These are phyloP conservation scores for Parus major DNA, from an alignment of 2,113 vertebrate species.

Conservation along the genomic window DNA sequence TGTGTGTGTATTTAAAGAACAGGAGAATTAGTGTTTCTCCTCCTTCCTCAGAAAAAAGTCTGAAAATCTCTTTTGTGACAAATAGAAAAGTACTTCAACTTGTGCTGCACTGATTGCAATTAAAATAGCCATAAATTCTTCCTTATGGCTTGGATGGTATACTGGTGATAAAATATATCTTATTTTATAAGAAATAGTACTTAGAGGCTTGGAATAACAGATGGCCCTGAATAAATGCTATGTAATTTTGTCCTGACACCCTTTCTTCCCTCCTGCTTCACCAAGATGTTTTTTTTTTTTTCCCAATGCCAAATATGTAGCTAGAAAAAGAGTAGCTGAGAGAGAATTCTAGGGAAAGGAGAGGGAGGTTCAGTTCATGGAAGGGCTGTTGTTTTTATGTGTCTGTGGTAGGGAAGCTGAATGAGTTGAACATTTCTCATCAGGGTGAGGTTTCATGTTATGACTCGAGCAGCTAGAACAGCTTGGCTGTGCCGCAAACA, in stretches of 20 bases:
- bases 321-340: not conserved
- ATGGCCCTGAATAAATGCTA: constrained; percentile 60
- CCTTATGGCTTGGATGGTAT: not conserved
- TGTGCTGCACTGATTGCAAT: constrained; percentile 1
- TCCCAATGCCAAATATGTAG: not conserved
- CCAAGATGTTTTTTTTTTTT: not conserved
- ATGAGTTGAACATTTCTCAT: not conserved
- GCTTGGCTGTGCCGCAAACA: not conserved
- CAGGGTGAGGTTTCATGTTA: not conserved
- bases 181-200: constrained; percentile 15
- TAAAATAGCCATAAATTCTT: constrained; percentile 24
- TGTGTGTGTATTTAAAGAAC: not conserved
- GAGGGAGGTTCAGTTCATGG: not conserved
- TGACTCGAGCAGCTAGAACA: not conserved
- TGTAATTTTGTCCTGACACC: constrained; percentile 56
- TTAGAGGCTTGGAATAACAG: constrained; percentile 54
- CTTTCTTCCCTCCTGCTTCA: constrained; percentile 50
- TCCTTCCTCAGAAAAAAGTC: not conserved
- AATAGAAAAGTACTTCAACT: not conserved
- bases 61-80: not conserved
- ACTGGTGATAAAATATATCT: not conserved
- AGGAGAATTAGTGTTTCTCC: not conserved
- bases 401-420: not conserved
- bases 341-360: constrained; percentile 2
- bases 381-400: not conserved